These are phyloP conservation scores for Lanius collurio DNA, from an alignment of 2,113 vertebrate genomes.

Conservation along the genomic window DNA sequence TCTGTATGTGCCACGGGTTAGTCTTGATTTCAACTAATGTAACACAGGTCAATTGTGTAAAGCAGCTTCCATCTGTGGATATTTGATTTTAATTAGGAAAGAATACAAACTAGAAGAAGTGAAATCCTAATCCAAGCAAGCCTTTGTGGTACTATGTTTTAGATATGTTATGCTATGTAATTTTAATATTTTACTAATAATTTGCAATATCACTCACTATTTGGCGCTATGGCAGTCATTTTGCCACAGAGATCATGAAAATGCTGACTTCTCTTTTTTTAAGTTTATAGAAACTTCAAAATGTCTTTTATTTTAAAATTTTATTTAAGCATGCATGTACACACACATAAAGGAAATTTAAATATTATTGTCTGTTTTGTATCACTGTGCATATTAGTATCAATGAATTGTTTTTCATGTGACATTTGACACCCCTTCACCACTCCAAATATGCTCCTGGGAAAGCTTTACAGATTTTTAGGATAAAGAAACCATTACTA, in stretches of 20 bases:
- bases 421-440: neutral
- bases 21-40: neutral
- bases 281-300: neutral
- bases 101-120: neutral
- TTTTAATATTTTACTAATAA: neutral
- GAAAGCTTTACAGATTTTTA: neutral
- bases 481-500: neutral
- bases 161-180: neutral
- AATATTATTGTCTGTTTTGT: neutral
- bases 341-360: neutral
- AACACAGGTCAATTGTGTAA: constrained; percentile 12
- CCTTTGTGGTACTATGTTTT: neutral
- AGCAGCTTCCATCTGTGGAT: constrained; percentile 25
- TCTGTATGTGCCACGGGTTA: neutral
- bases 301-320: neutral
- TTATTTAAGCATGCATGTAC: neutral
- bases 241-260: neutral
- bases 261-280: neutral
- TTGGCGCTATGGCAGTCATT: neutral
- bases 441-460: neutral
- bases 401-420: neutral
- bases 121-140: constrained; percentile 26
- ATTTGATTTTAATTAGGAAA: constrained; percentile 55
- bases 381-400: neutral
- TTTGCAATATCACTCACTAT: neutral